These are phyloP conservation scores for Agrochola lychnidis DNA, from an alignment of 2,888 invertebrate species.

Conservation along the genomic window DNA sequence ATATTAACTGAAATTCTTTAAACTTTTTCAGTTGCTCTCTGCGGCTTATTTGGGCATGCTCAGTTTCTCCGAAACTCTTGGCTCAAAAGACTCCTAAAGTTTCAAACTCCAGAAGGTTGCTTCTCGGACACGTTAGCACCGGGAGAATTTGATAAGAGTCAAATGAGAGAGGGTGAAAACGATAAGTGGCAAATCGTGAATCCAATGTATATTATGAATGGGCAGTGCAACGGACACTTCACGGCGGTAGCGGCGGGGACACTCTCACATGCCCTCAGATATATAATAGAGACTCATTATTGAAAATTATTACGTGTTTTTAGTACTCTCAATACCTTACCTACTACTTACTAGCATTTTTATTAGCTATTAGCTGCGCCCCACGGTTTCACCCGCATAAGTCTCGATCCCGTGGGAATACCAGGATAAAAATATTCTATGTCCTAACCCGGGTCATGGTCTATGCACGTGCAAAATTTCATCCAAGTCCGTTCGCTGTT, in stretches of 20 bases:
- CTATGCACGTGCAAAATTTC: too few relatives aligned
- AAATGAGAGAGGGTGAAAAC: not conserved
- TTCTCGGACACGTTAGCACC: constrained; percentile 53
- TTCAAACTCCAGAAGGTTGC: constrained; percentile 76
- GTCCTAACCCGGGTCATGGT: too few relatives aligned
- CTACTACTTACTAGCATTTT: not conserved
- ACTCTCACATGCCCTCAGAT: constrained; percentile 69
- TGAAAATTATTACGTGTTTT: not conserved
- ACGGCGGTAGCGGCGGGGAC: constrained; percentile 70
- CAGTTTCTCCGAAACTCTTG: constrained; percentile 73
- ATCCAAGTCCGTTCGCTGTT: too few relatives aligned
- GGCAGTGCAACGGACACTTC: constrained; percentile 70
- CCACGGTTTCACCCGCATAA: too few relatives aligned
- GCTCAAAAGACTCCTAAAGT: constrained; percentile 66
- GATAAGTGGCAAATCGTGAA: not conserved
- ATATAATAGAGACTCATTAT: constrained; percentile 65
- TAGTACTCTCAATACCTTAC: not conserved
- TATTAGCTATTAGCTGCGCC: too few relatives aligned
- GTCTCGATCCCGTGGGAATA: too few relatives aligned
- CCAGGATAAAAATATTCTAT: too few relatives aligned
- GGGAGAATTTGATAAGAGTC: not conserved
- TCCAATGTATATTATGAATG: constrained; percentile 43
- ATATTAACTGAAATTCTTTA: not conserved
- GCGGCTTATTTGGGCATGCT: constrained; percentile 73
- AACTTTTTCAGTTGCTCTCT: constrained; percentile 72